These are phyloP conservation scores for Amazona finschi DNA, from an alignment of 2,797 vertebrate genomes.

Conservation along the genomic window DNA sequence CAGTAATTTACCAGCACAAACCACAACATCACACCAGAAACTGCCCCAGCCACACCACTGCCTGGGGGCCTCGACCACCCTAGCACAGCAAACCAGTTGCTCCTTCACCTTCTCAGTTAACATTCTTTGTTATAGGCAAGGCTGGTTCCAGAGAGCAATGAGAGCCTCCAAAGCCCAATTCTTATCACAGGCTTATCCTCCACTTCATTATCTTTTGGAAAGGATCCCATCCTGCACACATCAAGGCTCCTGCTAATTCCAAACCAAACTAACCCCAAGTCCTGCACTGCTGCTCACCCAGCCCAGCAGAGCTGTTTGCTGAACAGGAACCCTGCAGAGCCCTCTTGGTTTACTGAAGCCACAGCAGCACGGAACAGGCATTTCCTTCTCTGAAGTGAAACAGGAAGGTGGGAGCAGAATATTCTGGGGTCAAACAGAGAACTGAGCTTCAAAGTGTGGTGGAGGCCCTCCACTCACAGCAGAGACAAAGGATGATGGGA, in stretches of 20 bases:
- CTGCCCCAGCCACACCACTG: accelerated
- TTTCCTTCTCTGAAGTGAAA: neutral
- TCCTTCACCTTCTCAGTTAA: neutral
- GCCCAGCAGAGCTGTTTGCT: neutral
- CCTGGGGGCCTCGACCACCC: neutral
- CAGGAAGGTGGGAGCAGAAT: neutral
- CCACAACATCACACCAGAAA: accelerated
- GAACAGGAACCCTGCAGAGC: neutral
- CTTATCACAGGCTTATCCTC: neutral
- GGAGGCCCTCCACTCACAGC: neutral
- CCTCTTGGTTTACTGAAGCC: neutral
- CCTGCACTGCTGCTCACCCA: neutral
- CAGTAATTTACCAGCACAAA: neutral
- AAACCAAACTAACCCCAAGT: neutral
- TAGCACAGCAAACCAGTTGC: neutral
- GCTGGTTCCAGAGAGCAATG: neutral
- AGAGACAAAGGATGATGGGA: neutral
- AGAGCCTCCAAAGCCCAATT: neutral
- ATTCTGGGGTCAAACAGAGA: neutral
- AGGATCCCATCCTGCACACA: neutral
- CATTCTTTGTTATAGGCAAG: neutral
- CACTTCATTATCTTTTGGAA: neutral
- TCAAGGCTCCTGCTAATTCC: neutral
- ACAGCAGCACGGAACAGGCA: neutral
- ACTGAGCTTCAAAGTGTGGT: neutral